Evolutionary conservation across 30 jellyfish, hydroid and myxozoan genomes (phyloP), one percentile per base, ranked within the genome.

Genomic region (Pseudorhiza aurosa): DNA sequence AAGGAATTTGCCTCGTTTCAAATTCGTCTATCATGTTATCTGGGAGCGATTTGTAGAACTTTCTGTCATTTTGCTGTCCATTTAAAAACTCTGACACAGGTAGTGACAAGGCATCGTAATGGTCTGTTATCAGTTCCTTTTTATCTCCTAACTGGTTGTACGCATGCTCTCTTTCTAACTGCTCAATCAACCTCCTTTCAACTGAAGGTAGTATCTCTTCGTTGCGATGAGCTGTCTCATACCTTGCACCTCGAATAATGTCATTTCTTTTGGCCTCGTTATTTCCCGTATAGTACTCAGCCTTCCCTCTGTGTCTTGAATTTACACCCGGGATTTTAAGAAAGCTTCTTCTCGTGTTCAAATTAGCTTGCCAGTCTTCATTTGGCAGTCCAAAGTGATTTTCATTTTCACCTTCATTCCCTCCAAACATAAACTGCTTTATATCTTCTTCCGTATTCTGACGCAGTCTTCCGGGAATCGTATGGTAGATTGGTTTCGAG

Each of bases 401-500:
- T 9, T 49, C 91, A 42, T 53, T 55, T 30, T 14, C 26, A 8
- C 31, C 75, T 1, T 65, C 77, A 32, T 51, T 65, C 33, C 56
- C 45, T 17, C 77, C 77, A 27, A 80, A 80, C 91, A 80, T 80
- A 31, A 64, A 80, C 65, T 80, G 77, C 35, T 65, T 80, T 9
- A 62, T 42, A 10, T 80, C 84, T 4, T 80, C 70, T 21, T 80
- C 91, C 11, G 91, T 17, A 17, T 59, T 58, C 21, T 43, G 75
- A 8, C 36, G 24, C 8, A 7, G 32, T 5, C 77, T 67, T 7
- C 44, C 81, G 44, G 84, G 84, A 22, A 65, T 25, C 11, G 60
- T 43, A 84, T 92, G 98, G 45, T 72, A 72, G 11, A 92, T 85
- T 17, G 98, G 98, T 65, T 92, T 92, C 6, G 98, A 92, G 25